A percentile compares a stretch with the other conserved stretches of the same genome.
phyloP scores from a whole-genome alignment of 1,140 invertebrate species.

The Nebria ingens region DNA sequence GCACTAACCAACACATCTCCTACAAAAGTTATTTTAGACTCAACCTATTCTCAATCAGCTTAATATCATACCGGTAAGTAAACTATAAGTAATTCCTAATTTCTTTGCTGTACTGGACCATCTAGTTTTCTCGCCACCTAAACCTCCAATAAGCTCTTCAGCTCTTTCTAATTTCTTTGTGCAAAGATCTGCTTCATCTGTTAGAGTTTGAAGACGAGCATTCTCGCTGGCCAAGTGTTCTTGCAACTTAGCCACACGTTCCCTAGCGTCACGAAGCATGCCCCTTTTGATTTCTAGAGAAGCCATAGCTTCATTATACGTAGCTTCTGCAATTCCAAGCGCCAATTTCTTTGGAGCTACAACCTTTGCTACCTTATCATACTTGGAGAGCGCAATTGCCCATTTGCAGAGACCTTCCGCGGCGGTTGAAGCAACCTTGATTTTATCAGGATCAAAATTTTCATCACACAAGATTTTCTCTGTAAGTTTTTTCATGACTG shows the following conservation, averaged over 20 bases:
- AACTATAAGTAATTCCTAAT: slow-evolving; percentile 57
- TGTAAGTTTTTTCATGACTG: slow-evolving; percentile 73
- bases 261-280: slow-evolving; percentile 61
- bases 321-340: slow-evolving; percentile 62
- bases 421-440: slow-evolving; percentile 65
- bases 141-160: slow-evolving; percentile 80
- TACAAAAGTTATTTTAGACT: slow-evolving; percentile 18
- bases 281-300: slow-evolving; percentile 64
- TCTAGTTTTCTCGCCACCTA: slow-evolving; percentile 70
- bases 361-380: slow-evolving; percentile 83
- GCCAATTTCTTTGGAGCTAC: slow-evolving; percentile 77
- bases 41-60: too few relatives aligned
- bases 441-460: slow-evolving; percentile 85
- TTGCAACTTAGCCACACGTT: slow-evolving; percentile 51
- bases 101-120: slow-evolving; percentile 71
- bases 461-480: slow-evolving; percentile 73
- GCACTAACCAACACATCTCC: slow-evolving; percentile 81
- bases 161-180: slow-evolving; percentile 84
- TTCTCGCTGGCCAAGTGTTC: slow-evolving; percentile 51
- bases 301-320: slow-evolving; percentile 45
- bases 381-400: slow-evolving; percentile 87
- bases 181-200: slow-evolving; percentile 76
- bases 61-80: too few relatives aligned
- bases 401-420: slow-evolving; percentile 80
- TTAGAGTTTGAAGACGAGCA: slow-evolving; percentile 49